phyloP scores from a whole-genome alignment of 2,797 vertebrate genomes.

The Hydrophis major region DNA sequence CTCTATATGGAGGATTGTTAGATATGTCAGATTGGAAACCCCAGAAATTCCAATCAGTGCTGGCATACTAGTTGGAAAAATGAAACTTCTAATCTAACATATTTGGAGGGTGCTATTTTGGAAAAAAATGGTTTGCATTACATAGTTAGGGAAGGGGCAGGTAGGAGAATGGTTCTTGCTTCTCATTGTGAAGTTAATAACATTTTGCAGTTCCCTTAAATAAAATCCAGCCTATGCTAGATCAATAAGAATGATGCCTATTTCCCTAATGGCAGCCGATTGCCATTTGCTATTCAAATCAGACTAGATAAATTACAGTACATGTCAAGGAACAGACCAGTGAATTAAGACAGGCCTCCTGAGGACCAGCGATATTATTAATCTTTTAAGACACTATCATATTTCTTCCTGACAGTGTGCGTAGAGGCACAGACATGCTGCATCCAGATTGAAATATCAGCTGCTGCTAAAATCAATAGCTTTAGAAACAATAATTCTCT shows the following conservation, averaged over 20 bases:
- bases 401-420: constrained; percentile 84
- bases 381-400: constrained; percentile 88
- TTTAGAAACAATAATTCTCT: constrained; percentile 80
- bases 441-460: constrained; percentile 86
- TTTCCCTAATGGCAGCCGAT: constrained; percentile 86
- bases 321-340: constrained; percentile 85
- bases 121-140: constrained; percentile 2
- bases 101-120: not conserved
- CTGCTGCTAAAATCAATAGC: constrained; percentile 82
- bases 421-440: constrained; percentile 81
- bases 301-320: constrained; percentile 87
- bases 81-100: not conserved
- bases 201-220: constrained; percentile 80
- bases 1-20: not conserved
- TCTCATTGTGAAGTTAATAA: constrained; percentile 77
- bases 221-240: constrained; percentile 79
- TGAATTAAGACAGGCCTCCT: constrained; percentile 87
- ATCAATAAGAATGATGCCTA: constrained; percentile 84
- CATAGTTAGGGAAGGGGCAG: constrained; percentile 35
- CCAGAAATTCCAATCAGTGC: not conserved
- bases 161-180: constrained; percentile 65
- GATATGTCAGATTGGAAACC: not conserved
- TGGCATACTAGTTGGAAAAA: not conserved
- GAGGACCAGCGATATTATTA: constrained; percentile 84
- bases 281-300: constrained; percentile 87